phyloP scores from a whole-genome alignment of 2,888 invertebrate species.

The Morpho deidamia region DNA sequence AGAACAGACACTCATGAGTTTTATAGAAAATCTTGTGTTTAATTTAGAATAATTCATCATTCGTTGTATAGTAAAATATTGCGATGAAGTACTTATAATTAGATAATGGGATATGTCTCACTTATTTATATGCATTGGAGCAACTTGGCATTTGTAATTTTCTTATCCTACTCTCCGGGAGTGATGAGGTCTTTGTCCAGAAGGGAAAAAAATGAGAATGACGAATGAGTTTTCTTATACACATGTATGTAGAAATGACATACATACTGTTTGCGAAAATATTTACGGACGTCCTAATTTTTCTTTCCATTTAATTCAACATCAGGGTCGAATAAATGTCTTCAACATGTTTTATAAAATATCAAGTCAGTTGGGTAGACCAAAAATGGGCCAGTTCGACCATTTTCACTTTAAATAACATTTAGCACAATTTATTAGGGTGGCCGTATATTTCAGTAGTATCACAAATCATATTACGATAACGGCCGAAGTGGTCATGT shows the following conservation, averaged over 20 bases:
- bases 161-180: not conserved
- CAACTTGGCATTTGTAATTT: not conserved
- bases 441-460: conserved; percentile 53
- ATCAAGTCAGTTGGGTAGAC: not conserved
- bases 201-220: no score
- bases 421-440: conserved; percentile 18
- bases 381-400: not conserved
- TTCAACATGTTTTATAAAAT: not conserved
- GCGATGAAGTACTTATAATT: no score
- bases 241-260: no score
- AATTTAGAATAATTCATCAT: no score
- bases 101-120: no score
- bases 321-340: not conserved
- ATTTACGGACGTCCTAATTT: no score
- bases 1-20: no score
- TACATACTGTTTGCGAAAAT: no score
- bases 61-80: no score
- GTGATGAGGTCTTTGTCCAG: no score
- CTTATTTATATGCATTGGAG: not conserved
- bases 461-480: conserved; percentile 66
- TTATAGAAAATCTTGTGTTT: no score
- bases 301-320: not conserved
- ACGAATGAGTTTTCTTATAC: no score
- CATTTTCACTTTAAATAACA: conserved; percentile 15
- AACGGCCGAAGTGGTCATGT: conserved; percentile 43